A percentile compares a stretch with the other conserved stretches of the same genome.
Conservation (phyloP, 2,797 vertebrate genomes). For the Heliangelus exortis region DNA sequence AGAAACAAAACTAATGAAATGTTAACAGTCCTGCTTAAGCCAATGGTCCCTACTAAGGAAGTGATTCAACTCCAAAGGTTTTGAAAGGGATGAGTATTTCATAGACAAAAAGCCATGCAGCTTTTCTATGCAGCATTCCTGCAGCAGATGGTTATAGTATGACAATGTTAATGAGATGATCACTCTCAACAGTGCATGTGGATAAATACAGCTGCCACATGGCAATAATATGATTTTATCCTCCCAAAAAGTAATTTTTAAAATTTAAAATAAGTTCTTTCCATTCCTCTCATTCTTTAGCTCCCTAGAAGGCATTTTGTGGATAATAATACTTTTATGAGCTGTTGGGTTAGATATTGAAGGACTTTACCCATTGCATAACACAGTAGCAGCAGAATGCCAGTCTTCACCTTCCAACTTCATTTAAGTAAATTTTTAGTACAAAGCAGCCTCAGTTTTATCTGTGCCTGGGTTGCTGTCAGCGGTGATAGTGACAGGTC, state of each 20-base stretch:
- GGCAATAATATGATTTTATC: not conserved
- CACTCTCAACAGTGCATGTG: not conserved
- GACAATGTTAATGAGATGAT: slow-evolving; percentile 25
- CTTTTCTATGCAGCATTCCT: slow-evolving; percentile 32
- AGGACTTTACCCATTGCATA: not conserved
- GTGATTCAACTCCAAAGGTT: slow-evolving; percentile 7
- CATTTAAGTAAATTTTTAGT: slow-evolving; percentile 11
- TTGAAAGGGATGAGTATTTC: slow-evolving; percentile 11
- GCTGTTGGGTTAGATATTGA: not conserved
- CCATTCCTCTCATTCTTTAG: slow-evolving; percentile 55
- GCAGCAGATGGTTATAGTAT: not conserved
- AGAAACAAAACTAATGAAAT: slow-evolving; percentile 28
- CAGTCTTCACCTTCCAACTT: not conserved
- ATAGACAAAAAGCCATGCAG: not conserved
- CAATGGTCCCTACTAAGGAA: slow-evolving; percentile 5
- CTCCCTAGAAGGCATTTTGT: slow-evolving; percentile 45
- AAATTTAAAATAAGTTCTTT: slow-evolving; percentile 11
- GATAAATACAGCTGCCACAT: not conserved
- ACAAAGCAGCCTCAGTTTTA: not conserved
- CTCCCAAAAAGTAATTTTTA: not conserved
- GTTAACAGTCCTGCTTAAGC: not conserved
- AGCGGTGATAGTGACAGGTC: not conserved
- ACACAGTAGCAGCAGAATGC: not conserved
- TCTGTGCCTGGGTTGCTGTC: not conserved
- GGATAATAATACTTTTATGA: slow-evolving; percentile 40